Evolutionary conservation across 2,888 invertebrate species (phyloP).

Genomic region (Sarcophaga rosellei): DNA sequence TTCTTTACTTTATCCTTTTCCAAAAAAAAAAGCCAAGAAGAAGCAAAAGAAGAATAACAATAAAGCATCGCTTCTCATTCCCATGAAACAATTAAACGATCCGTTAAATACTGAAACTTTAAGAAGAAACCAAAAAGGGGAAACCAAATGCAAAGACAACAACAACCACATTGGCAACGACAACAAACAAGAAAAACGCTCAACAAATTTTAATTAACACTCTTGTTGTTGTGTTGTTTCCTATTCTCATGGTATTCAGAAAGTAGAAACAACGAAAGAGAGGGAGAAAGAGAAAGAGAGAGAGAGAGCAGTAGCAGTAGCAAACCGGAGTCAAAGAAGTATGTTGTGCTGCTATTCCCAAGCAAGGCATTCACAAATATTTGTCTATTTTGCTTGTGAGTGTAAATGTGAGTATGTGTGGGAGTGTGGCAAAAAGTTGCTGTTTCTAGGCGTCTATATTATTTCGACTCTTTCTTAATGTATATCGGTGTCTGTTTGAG

Average conservation of each 20-base stretch:
- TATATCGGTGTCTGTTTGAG: background rate
- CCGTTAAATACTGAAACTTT: conserved; percentile 36
- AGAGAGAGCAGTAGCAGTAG: background rate
- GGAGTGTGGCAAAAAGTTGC: background rate
- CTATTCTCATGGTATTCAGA: background rate
- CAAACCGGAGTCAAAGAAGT: background rate
- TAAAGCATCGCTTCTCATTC: background rate
- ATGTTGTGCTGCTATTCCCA: background rate
- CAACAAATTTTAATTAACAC: conserved; percentile 38
- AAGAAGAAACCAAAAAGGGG: conserved; percentile 1
- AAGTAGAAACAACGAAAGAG: background rate
- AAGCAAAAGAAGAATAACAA: background rate
- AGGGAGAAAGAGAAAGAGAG: background rate
- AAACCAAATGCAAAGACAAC: no score
- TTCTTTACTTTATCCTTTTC: background rate
- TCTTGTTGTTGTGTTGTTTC: background rate
- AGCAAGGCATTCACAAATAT: background rate
- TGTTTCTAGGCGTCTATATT: background rate
- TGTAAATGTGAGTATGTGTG: background rate
- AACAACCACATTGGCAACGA: no score
- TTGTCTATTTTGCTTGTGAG: background rate
- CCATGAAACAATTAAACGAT: conserved; percentile 11
- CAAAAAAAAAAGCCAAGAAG: background rate
- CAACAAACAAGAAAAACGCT: background rate
- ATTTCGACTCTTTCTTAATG: background rate